Evolutionary conservation across 2,113 vertebrate genomes (phyloP).

Genomic region (Fulmarus glacialis): DNA sequence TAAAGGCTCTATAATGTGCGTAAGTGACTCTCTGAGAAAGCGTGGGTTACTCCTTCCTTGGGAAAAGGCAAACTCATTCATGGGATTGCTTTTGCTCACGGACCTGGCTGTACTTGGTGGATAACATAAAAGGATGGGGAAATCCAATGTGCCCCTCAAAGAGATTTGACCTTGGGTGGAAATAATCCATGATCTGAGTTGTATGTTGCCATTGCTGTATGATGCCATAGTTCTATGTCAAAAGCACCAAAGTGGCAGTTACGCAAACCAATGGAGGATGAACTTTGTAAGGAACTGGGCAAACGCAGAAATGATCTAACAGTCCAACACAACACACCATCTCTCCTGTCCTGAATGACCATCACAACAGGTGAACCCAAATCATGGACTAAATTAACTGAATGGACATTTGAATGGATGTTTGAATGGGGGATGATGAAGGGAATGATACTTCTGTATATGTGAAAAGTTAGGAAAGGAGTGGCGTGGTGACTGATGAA

Average conservation of each 20-base stretch:
- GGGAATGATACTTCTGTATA: background rate
- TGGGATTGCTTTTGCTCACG: background rate
- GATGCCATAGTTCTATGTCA: background rate
- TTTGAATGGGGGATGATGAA: background rate
- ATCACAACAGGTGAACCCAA: background rate
- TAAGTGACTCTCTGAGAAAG: background rate
- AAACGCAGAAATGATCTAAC: background rate
- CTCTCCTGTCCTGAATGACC: background rate
- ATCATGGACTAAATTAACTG: background rate
- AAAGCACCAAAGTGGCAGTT: background rate
- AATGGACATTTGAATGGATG: background rate
- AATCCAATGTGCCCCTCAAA: background rate
- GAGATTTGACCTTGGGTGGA: background rate
- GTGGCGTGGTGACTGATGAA: background rate
- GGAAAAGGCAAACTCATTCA: background rate
- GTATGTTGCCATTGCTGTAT: background rate
- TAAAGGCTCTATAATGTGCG: rapidly evolving
- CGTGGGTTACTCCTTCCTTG: background rate
- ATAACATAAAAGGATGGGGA: background rate
- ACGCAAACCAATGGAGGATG: background rate
- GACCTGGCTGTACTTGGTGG: background rate
- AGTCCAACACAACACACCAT: background rate
- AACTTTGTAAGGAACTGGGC: background rate
- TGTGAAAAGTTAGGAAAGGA: background rate
- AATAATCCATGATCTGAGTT: background rate